Conservation (phyloP, 2,113 vertebrate species). For the Poecile atricapillus region DNA sequence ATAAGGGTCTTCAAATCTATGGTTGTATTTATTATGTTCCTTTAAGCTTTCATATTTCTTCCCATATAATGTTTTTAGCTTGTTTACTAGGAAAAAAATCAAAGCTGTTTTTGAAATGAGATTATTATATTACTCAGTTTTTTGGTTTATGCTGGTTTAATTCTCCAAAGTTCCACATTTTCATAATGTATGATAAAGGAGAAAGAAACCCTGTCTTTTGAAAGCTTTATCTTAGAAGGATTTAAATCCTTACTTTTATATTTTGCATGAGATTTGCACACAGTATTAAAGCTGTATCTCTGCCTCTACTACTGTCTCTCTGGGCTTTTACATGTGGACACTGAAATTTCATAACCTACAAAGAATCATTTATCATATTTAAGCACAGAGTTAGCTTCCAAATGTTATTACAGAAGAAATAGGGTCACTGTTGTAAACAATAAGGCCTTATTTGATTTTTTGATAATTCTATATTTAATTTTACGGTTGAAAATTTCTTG, state of each 20-base stretch:
- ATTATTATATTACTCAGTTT: neutral
- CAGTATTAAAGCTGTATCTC: neutral
- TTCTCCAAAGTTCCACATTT: neutral
- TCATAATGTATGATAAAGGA: neutral
- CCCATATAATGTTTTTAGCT: neutral
- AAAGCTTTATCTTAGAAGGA: neutral
- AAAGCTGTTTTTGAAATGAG: neutral
- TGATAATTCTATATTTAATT: slow-evolving; percentile 23
- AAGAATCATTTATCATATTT: neutral
- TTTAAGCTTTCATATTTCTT: neutral
- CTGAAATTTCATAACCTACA: neutral
- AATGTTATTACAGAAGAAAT: neutral
- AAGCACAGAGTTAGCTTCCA: neutral
- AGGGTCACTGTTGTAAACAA: neutral
- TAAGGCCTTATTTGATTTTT: slow-evolving; percentile 10
- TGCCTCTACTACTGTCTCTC: neutral
- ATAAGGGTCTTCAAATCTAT: neutral
- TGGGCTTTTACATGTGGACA: neutral
- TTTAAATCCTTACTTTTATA: neutral
- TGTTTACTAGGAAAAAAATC: neutral
- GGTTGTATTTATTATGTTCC: neutral
- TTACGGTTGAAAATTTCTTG: slow-evolving; percentile 34
- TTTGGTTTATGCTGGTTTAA: neutral
- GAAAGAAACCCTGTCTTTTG: neutral
- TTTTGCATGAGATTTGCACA: neutral